Evolutionary conservation across 2,888 invertebrate species (phyloP).

Genomic region (Morpho achilles): DNA sequence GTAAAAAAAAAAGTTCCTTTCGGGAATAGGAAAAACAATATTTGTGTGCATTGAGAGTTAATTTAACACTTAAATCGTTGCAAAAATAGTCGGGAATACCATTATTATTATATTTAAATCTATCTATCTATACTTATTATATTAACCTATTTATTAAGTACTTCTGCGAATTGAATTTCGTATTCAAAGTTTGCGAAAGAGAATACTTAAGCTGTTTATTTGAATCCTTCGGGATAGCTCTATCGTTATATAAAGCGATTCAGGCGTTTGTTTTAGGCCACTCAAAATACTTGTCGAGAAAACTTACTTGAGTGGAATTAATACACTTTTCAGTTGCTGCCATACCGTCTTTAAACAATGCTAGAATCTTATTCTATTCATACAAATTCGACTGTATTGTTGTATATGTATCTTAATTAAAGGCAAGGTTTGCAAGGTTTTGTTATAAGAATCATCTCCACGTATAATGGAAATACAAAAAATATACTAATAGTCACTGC

Average conservation of each 20-base stretch:
- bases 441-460: no score
- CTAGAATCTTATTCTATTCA: background rate
- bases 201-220: conserved; percentile 43
- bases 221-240: conserved; percentile 39
- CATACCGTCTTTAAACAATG: conserved; percentile 26
- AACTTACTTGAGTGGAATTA: conserved; percentile 41
- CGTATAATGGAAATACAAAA: no score
- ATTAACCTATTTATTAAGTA: conserved; percentile 17
- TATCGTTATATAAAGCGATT: conserved; percentile 48
- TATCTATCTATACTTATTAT: background rate
- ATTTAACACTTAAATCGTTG: no score
- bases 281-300: conserved; percentile 51
- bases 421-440: no score
- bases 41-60: no score
- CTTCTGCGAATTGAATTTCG: conserved; percentile 36
- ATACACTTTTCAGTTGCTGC: conserved; percentile 29
- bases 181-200: conserved; percentile 39
- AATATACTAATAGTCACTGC: no score
- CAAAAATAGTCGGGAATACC: no score
- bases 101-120: no score
- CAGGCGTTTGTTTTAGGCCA: conserved; percentile 42
- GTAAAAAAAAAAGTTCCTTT: no score
- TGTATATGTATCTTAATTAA: no score
- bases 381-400: no score
- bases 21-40: no score